These are phyloP conservation scores for Lacerta viridis DNA, from an alignment of 2,797 vertebrate species.

Conservation along the genomic window DNA sequence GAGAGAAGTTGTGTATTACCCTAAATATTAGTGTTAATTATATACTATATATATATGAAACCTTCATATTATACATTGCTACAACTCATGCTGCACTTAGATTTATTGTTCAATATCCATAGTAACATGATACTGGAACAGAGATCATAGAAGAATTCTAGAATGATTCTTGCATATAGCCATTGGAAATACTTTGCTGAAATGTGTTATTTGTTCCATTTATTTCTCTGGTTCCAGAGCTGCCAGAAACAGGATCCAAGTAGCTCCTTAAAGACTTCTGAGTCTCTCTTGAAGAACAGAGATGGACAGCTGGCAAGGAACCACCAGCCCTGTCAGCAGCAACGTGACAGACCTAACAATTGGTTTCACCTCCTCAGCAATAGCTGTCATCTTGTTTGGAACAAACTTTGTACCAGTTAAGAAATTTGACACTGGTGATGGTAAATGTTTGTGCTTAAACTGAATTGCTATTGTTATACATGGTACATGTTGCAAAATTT, in stretches of 20 bases:
- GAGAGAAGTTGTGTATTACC: neutral
- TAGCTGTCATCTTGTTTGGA: slow-evolving; percentile 88
- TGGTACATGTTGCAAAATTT: neutral
- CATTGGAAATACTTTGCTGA: neutral
- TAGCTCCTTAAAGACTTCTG: neutral
- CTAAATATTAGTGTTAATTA: neutral
- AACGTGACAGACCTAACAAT: slow-evolving; percentile 77
- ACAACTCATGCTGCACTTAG: neutral
- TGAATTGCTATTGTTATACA: neutral
- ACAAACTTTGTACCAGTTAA: slow-evolving; percentile 93
- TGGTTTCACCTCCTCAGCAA: slow-evolving; percentile 84
- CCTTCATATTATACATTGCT: neutral
- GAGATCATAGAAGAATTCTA: neutral
- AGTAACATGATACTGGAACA: neutral
- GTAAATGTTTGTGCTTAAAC: slow-evolving; percentile 75
- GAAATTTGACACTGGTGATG: slow-evolving; percentile 90
- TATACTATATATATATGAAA: neutral
- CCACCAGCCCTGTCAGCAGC: slow-evolving; percentile 49
- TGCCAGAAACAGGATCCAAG: slow-evolving; percentile 46
- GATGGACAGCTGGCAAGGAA: slow-evolving; percentile 33
- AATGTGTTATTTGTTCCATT: slow-evolving; percentile 30
- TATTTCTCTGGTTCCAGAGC: slow-evolving; percentile 64
- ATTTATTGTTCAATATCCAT: slow-evolving; percentile 6
- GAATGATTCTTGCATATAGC: neutral
- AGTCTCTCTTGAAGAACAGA: neutral